Percentiles rank a stretch among this genome's conserved stretches.
phyloP scores from a whole-genome alignment of 2,888 invertebrate genomes.

The Morpho deidamia region DNA sequence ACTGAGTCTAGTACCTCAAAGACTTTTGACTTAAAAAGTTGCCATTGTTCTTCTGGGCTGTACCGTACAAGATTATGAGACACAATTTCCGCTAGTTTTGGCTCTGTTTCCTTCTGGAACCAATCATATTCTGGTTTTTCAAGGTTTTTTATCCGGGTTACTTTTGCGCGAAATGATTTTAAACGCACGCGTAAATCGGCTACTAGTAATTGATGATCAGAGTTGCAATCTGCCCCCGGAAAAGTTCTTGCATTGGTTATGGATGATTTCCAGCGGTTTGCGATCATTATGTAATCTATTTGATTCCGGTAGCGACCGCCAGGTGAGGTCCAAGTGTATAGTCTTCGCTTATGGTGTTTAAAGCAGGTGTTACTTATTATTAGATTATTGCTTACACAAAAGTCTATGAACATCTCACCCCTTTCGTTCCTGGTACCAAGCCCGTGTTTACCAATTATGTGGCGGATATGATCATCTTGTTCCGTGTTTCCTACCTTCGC shows the following conservation, averaged over 20 bases:
- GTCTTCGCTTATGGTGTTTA: constrained; percentile 15
- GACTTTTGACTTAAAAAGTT: too few relatives aligned
- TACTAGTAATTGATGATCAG: not conserved
- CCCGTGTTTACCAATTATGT: constrained; percentile 15
- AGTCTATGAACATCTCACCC: constrained; percentile 19
- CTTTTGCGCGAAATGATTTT: not conserved
- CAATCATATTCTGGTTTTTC: too few relatives aligned
- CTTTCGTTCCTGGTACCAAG: constrained; percentile 20
- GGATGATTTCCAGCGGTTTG: not conserved
- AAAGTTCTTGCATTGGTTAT: not conserved
- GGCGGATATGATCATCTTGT: constrained; percentile 3
- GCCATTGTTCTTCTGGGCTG: too few relatives aligned
- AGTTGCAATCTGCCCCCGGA: not conserved
- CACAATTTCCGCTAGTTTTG: too few relatives aligned
- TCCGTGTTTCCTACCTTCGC: constrained; percentile 16
- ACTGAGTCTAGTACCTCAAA: too few relatives aligned
- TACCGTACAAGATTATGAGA: too few relatives aligned
- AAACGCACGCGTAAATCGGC: not conserved
- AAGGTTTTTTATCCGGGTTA: too few relatives aligned
- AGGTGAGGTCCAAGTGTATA: constrained; percentile 14
- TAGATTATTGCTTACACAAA: constrained; percentile 11
- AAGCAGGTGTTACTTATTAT: constrained; percentile 22
- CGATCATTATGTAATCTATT: not conserved
- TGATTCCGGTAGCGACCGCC: not conserved
- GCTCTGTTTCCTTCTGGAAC: too few relatives aligned